Evolutionary conservation across 2,888 invertebrate species (phyloP), one percentile per base, ranked within the genome.

Genomic region (Neuroscelio doddi): DNA sequence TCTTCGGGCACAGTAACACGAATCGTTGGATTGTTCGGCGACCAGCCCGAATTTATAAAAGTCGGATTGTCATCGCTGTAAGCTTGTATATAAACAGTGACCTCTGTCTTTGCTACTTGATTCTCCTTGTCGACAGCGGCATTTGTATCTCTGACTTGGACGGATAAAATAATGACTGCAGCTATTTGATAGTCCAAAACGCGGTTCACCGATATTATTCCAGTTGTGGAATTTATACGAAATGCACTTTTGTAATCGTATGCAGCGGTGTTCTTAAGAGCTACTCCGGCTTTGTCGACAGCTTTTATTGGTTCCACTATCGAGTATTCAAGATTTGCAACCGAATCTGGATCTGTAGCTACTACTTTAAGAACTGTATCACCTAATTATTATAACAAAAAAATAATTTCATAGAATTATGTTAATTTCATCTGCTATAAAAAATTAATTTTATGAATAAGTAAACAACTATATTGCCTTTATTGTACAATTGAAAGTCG

Each of bases 71-170:
- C 90, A 70, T 93, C 92, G 65, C 91, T 90, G 77, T 91, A 91
- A 0, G 93, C 92, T 78, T 93, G 92, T 21, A 94, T 89, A 77
- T 93, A 93, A 32, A 93, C 87, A 0, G 93, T 92, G 3, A 93
- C 90, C 75, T 93, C 93, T 0, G 89, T 89, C 47, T 86, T 84
- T 44, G 89, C 90, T 36, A 88, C 86, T 80, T 93, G 93, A 1
- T 86, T 85, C 1, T 90, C 89, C 45, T 87, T 88, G 69, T 90
- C 87, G 0, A 90, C 85, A 65, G 89, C 89, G 0, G 92, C 94
- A 74, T 93, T 92, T 1, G 89, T 65, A 80, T 94, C 94, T 14
- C 85, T 85, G 0, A 90, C 94, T 82, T 90, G 88, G 0, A 93
- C 87, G 0, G 90, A 90, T n/a, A 94, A 82, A 65, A 92, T 92